Base-by-base conservation (phyloP, 2,888 invertebrate species). In the Actias luna region DNA sequence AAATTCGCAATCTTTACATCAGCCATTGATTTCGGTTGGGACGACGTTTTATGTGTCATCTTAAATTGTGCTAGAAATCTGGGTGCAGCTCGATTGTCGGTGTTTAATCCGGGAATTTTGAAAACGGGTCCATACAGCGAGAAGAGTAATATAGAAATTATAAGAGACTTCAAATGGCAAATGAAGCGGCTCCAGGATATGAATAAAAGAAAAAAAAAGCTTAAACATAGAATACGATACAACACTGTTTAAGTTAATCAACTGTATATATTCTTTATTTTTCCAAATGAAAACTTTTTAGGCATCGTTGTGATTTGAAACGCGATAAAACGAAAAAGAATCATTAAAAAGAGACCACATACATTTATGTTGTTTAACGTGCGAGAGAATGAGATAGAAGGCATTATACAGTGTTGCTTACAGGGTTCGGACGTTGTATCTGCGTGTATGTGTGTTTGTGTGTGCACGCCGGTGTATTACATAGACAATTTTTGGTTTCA, bases 91-190 rank as follows among this genome's bases (percentile, higher is more conserved):
- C 25, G 27, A 27, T 14, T 52, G 52, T 14, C 12, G 2, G 27
- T 14, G 27, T 27, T 52, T 25, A 52, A 52, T 52, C 52, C 52
- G 4, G 14, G 52, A 52, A 14, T 52, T 14, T 52, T 52, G 63
- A 63, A 62, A 42, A 62, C 63, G 69, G 68, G 16, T 27, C 52
- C 27, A 14, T 52, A 55, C 16, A n/a, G 27, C 27, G 8, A 36
- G 67, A 52, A 27, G 52, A 52, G 25, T 27, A 27, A 52, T 27
- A 27, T 27, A 25, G 52, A 52, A 27, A 52, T 52, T 1, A 52
- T 52, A 25, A 73, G 73, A 25, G 52, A 52, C n/a, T 52, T 27
- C 14, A 52, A 52, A 25, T 52, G 52, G 52, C 52, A 52, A 27
- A 12, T 27, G 14, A 52, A 42, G 2, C 42, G 42, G 18, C 42